phyloP scores from a whole-genome alignment of 2,797 vertebrate species.

The Fistularia tabacaria region DNA sequence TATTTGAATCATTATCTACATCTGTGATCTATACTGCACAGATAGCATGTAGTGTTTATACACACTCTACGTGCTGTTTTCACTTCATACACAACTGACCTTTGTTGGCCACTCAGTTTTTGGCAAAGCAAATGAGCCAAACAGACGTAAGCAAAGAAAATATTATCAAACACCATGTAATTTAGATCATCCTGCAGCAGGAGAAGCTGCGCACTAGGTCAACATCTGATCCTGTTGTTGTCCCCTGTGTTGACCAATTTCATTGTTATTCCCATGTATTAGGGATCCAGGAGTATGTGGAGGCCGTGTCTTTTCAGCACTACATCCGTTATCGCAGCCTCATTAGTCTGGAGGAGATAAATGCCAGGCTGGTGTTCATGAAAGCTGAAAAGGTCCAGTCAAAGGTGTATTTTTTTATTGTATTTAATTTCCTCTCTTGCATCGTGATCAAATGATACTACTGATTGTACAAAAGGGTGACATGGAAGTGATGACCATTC shows the following conservation, averaged over 20 bases:
- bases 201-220: background rate
- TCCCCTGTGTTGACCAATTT: constrained; percentile 4
- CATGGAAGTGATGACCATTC: no score
- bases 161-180: no score
- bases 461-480: no score
- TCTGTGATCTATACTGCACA: constrained; percentile 39
- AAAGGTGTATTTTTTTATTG: constrained; percentile 12
- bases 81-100: constrained; percentile 13
- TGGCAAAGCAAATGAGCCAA: constrained; percentile 1
- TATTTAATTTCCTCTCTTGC: no score
- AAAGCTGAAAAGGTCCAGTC: constrained; percentile 52
- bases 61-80: constrained; percentile 13
- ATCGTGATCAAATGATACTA: no score
- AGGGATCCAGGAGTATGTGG: constrained; percentile 97
- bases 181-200: no score
- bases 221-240: background rate
- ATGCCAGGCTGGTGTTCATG: constrained; percentile 85
- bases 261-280: constrained; percentile 23
- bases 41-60: constrained; percentile 37
- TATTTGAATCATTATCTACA: constrained; percentile 52
- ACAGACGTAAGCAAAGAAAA: no score
- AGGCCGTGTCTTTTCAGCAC: constrained; percentile 93
- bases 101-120: background rate
- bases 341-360: constrained; percentile 95
- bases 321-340: constrained; percentile 90